These are phyloP conservation scores for Drosophila rhopaloa DNA, from an alignment of 1,140 invertebrate species.

Conservation along the genomic window DNA sequence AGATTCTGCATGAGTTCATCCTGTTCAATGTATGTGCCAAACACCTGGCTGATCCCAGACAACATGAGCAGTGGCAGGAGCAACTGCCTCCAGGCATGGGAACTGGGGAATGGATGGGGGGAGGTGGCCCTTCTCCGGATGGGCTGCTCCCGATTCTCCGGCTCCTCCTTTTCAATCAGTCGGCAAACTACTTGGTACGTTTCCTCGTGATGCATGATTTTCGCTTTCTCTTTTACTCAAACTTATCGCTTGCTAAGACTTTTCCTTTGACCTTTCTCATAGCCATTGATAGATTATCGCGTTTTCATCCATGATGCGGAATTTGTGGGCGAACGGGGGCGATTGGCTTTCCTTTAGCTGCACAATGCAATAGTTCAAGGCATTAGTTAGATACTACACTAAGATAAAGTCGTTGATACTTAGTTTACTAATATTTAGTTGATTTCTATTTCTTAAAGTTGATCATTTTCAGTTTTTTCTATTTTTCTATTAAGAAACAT, in stretches of 20 bases:
- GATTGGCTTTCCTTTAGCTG: constrained; percentile 13
- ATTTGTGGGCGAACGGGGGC: constrained; percentile 5
- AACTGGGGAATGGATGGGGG: constrained; percentile 1
- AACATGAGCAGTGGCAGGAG: constrained; percentile 32
- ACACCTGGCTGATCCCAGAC: constrained; percentile 25
- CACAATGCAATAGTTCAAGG: constrained; percentile 6
- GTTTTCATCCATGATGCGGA: constrained; percentile 42
- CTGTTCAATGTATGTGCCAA: constrained; percentile 71
- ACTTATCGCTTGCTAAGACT: constrained; percentile 52
- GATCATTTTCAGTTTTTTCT: too few relatives aligned
- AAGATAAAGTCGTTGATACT: too few relatives aligned
- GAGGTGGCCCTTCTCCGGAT: constrained; percentile 3
- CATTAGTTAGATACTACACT: constrained; percentile 7
- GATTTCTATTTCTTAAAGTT: too few relatives aligned
- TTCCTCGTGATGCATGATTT: constrained; percentile 61
- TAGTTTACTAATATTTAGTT: too few relatives aligned
- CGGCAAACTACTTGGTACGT: constrained; percentile 48
- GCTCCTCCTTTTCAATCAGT: constrained; percentile 19
- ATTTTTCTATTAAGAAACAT: too few relatives aligned
- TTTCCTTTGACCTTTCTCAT: constrained; percentile 52
- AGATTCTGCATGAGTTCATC: constrained; percentile 84
- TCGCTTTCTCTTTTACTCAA: constrained; percentile 58
- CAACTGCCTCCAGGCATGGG: constrained; percentile 11
- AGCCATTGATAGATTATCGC: constrained; percentile 54
- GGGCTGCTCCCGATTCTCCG: constrained; percentile 5